Evolutionary conservation across 2,113 vertebrate species (phyloP).

Genomic region (Oncorhynchus masou): DNA sequence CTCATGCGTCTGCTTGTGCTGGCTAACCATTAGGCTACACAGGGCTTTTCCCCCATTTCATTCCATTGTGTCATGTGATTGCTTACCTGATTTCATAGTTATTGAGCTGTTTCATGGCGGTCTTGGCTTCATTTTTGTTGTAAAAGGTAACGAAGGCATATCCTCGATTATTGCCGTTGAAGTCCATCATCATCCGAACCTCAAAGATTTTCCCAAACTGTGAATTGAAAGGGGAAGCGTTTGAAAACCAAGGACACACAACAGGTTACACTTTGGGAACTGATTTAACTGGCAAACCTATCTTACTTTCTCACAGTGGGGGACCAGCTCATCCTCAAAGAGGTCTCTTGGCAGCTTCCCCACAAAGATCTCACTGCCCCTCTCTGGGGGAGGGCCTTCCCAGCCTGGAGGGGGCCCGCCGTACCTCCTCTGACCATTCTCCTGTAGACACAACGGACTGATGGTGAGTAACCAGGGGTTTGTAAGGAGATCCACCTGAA

Average conservation of each 20-base stretch:
- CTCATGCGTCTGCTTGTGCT: too few relatives aligned
- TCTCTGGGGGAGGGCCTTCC: conserved; percentile 87
- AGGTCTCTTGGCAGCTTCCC: conserved; percentile 96
- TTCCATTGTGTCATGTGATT: not conserved
- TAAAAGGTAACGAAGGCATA: conserved; percentile 96
- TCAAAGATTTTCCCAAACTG: conserved; percentile 97
- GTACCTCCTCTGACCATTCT: conserved; percentile 95
- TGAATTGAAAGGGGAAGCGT: not conserved
- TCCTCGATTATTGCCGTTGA: conserved; percentile 96
- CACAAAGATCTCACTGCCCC: conserved; percentile 96
- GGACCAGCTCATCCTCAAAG: conserved; percentile 97
- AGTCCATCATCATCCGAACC: conserved; percentile 99
- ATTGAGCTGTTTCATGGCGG: conserved; percentile 96
- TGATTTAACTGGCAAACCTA: too few relatives aligned
- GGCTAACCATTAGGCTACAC: too few relatives aligned
- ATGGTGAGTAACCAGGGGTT: too few relatives aligned
- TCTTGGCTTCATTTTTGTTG: conserved; percentile 89
- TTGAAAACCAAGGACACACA: too few relatives aligned
- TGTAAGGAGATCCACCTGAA: too few relatives aligned
- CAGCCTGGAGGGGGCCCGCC: conserved; percentile 92
- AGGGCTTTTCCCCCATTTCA: not conserved
- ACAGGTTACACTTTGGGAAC: too few relatives aligned
- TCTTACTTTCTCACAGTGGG: conserved; percentile 94
- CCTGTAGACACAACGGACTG: conserved; percentile 66
- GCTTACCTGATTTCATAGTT: conserved; percentile 94